Evolutionary conservation across 2,797 vertebrate genomes (phyloP).

Genomic region (Phoeniculus purpureus): DNA sequence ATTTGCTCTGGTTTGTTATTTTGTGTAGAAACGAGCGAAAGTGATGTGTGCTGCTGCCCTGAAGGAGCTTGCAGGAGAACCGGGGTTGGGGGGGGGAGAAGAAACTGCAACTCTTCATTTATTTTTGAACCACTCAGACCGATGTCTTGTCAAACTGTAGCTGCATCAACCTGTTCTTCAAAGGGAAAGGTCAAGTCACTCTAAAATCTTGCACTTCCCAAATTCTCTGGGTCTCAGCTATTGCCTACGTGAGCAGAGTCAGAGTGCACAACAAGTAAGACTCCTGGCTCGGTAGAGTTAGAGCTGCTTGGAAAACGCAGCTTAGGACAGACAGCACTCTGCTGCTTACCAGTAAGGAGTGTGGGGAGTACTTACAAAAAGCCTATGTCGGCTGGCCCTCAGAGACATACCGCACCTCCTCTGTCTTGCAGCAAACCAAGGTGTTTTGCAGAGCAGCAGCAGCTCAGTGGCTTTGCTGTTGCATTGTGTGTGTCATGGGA

Average conservation of each 20-base stretch:
- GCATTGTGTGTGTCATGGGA: neutral
- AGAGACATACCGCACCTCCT: neutral
- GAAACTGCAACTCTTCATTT: neutral
- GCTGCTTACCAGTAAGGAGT: neutral
- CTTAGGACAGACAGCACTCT: neutral
- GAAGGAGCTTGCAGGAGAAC: neutral
- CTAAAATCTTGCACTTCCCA: neutral
- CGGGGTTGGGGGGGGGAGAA: neutral
- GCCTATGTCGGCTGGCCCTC: neutral
- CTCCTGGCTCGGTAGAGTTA: neutral
- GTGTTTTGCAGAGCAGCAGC: neutral
- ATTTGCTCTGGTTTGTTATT: neutral
- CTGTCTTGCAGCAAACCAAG: neutral
- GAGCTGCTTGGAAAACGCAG: neutral
- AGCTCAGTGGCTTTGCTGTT: neutral
- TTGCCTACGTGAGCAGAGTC: neutral
- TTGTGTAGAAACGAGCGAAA: neutral
- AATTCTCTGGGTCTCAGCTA: neutral
- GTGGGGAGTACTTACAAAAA: neutral
- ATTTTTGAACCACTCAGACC: neutral
- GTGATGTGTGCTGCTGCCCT: neutral
- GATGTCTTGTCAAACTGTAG: slow-evolving; percentile 35
- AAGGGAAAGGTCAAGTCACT: slow-evolving; percentile 6
- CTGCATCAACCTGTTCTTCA: slow-evolving; percentile 17
- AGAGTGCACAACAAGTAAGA: neutral